Base-by-base conservation (phyloP, 2,113 vertebrate genomes). In the Silurus meridionalis region DNA sequence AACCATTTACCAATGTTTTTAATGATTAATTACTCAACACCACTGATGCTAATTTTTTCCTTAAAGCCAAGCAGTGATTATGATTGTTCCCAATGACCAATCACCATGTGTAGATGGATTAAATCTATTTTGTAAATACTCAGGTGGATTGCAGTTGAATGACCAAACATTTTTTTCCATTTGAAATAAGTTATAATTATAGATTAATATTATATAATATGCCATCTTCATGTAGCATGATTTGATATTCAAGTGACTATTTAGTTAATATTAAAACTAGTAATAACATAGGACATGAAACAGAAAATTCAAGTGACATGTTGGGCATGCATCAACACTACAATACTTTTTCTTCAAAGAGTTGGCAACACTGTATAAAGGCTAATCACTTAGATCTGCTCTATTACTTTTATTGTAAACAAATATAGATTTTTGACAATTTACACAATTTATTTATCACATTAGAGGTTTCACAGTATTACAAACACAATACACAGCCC, bases 401-500 rank as follows among this genome's bases (percentile, higher is more conserved):
- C 84, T 64, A 81, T 21, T n/a, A 53, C 66, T 67, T 63, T 86
- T 80, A 83, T 25, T 82, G 77, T 79, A 71, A 84, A 83, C 79
- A 86, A 86, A 83, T 57, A 46, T 50, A 64, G 82, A 63, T 57
- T 67, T 28, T 71, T 57, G 83, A 83, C 74, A 85, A 52, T 79
- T 79, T 87, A 67, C 85, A 23, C 87, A 89, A 75, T 8, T 37
- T 37, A 50, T 46, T 57, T 50, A 72, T 48, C 75, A 84, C 69
- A 84, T 90, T 88, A 88, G 50, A 82, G 72, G 53, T 64, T 80
- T 23, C 69, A 82, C 66, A 58, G 80, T 67, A 53, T 64, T 28
- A 55, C 55, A 64, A 75, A 67, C 67, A n/a, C 21, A 77, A 64
- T 81, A 67, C 67, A n/a, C 21, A 77, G 37, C 75, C 58, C 46